Evolutionary conservation across 2,888 invertebrate species (phyloP), one percentile per base, ranked within the genome.

Genomic region (Cepaea hortensis): DNA sequence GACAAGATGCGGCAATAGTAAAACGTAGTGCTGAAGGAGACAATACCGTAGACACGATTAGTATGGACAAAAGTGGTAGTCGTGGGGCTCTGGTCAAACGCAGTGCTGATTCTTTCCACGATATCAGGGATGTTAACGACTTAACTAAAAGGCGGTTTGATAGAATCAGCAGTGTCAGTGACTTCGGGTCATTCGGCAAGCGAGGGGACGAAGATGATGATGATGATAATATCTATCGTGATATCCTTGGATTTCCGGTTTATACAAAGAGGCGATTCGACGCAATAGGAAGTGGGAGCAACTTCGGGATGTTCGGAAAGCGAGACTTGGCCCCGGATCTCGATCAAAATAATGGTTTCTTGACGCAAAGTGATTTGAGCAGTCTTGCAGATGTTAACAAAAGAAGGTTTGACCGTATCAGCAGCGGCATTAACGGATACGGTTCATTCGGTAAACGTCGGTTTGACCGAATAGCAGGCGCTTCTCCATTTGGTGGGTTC

Each of bases 381-480:
- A 6, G 18, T 18, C 7, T 18, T 4, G 62, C 23, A 13, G 70
- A 50, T 61, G 61, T 70, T 73, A 76, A 65, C 65, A 84, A 76
- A 76, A 23, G 84, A 48, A 61, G 76, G 46, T 84, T 84, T 76
- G 84, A 84, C 76, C 73, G 61, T 3, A 84, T 84, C 5, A 23
- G 48, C 75, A 76, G 73, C n/a, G 72, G 61, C 18, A 75, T 1
- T n/a, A 75, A 48, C 20, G 79, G 77, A 13, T 84, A 35, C 65
- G 20, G 75, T 11, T 35, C 75, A 3, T 85, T 85, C 61, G 85
- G 85, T 11, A 85, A 85, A 80, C 62, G 85, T 23, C 72, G 65
- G 0, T 80, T 85, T 85, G 85, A 85, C n/a, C 55, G 72, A 23
- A 80, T 80, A 13, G 18, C 73, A 35, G 72, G 77, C 3, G 48